Evolutionary conservation across 1,140 invertebrate genomes (phyloP).

Genomic region (Panonychus citri): DNA sequence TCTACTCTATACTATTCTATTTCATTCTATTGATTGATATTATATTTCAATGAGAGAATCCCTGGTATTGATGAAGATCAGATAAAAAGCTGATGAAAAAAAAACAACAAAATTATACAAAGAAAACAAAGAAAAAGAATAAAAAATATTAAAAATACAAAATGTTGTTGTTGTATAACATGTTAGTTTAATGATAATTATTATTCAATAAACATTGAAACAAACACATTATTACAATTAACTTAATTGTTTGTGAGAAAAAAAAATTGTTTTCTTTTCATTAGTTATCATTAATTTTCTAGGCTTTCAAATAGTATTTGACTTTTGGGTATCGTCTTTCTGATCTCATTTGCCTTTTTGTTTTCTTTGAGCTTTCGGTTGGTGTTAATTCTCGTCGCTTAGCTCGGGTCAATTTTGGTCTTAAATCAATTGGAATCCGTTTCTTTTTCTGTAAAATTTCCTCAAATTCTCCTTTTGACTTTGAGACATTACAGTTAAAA

Average conservation of each 20-base stretch:
- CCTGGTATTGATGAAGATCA: no score
- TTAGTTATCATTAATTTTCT: conserved; percentile 18
- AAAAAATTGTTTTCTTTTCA: not conserved
- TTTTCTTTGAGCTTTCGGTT: conserved; percentile 59
- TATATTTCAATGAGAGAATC: no score
- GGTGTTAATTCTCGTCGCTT: conserved; percentile 57
- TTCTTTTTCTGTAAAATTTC: conserved; percentile 82
- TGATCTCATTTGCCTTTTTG: conserved; percentile 67
- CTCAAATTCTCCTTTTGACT: conserved; percentile 92
- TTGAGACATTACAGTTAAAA: conserved; percentile 97
- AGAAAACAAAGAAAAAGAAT: no score
- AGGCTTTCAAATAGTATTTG: conserved; percentile 87
- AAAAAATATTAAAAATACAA: not conserved
- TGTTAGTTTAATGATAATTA: not conserved
- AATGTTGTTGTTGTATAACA: not conserved
- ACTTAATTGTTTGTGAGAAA: not conserved
- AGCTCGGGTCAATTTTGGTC: conserved; percentile 85
- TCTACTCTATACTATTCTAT: no score
- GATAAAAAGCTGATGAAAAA: no score
- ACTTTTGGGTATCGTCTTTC: conserved; percentile 57
- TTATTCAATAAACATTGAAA: not conserved
- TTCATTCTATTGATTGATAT: no score
- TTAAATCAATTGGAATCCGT: conserved; percentile 56
- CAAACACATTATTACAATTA: not conserved
- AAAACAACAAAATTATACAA: no score